These are phyloP conservation scores for Symphodus melops DNA, from an alignment of 2,113 vertebrate genomes.

Conservation along the genomic window DNA sequence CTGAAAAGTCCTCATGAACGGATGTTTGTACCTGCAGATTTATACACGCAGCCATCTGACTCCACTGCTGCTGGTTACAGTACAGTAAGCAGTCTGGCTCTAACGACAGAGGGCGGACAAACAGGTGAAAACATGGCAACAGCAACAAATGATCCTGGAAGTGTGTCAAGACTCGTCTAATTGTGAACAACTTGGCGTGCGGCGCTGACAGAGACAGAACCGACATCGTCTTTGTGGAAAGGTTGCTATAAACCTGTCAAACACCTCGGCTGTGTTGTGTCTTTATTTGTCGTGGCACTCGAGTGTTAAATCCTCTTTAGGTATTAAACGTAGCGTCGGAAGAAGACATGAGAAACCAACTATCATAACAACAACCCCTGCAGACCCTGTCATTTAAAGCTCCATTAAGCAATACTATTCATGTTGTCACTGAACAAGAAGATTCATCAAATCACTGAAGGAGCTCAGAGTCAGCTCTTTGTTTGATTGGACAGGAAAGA, in stretches of 20 bases:
- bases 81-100: neutral
- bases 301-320: conserved; percentile 19
- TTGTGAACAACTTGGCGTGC: conserved; percentile 22
- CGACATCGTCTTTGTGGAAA: conserved; percentile 21
- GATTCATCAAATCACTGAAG: conserved; percentile 3
- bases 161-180: conserved; percentile 1
- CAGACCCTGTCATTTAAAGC: conserved; percentile 35
- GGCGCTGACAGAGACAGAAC: conserved; percentile 27
- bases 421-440: conserved; percentile 14
- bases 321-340: conserved; percentile 14
- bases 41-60: neutral
- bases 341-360: neutral
- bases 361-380: conserved; percentile 8
- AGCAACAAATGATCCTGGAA: conserved; percentile 6
- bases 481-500: neutral
- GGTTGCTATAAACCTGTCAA: conserved; percentile 29
- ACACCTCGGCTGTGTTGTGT: neutral
- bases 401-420: conserved; percentile 36
- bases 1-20: too few relatives aligned
- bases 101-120: neutral
- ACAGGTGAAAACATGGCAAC: conserved; percentile 29
- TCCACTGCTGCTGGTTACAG: neutral
- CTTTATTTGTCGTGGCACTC: conserved; percentile 16
- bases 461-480: neutral
- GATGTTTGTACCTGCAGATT: too few relatives aligned